These are phyloP conservation scores for Cyanocitta stelleri DNA, from an alignment of 2,113 vertebrate species.

Conservation along the genomic window DNA sequence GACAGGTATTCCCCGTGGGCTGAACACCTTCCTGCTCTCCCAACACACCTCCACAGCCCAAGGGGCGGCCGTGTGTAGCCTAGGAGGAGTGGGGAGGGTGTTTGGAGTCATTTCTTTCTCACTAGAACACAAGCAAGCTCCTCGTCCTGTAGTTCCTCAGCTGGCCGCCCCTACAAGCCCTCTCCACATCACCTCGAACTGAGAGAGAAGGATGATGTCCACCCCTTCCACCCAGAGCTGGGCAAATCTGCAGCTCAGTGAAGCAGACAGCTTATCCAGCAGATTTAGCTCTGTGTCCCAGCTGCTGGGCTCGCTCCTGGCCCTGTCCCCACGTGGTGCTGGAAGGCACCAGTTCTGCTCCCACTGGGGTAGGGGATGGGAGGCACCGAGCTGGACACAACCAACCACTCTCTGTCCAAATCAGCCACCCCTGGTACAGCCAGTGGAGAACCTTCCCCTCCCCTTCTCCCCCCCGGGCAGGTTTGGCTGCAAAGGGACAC, in stretches of 20 bases:
- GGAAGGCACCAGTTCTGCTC: neutral
- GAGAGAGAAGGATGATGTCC: neutral
- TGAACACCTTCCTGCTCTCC: neutral
- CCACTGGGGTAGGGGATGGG: neutral
- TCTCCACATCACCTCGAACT: neutral
- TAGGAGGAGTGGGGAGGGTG: neutral
- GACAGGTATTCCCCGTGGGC: neutral
- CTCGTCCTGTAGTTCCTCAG: neutral
- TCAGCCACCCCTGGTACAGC: neutral
- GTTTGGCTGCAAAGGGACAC: neutral
- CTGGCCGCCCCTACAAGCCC: neutral
- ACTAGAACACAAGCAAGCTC: neutral
- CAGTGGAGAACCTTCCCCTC: neutral
- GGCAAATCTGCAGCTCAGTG: neutral
- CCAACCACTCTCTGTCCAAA: neutral
- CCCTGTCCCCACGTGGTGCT: accelerated
- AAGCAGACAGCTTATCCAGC: neutral
- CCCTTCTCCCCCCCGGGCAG: neutral
- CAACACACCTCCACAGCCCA: neutral
- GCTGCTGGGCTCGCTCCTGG: neutral
- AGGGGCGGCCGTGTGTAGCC: accelerated
- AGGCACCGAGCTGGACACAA: neutral
- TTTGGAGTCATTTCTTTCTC: neutral
- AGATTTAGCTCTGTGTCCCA: neutral
- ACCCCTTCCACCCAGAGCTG: neutral